Conservation (phyloP, 2,888 invertebrate genomes). For the Lordiphosa fenestrarum region DNA sequence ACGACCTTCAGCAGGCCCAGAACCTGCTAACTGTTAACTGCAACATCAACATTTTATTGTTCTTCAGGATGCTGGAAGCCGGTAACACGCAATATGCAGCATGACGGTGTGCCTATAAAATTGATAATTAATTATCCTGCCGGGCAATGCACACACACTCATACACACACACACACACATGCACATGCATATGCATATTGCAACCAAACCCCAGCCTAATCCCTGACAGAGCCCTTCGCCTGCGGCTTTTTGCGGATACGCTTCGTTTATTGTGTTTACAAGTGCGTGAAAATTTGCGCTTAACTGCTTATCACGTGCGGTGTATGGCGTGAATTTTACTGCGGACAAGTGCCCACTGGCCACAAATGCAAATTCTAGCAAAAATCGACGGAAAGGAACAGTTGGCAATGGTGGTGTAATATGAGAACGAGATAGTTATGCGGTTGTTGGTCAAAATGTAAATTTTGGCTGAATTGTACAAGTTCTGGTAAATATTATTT, state of each 20-base stretch:
- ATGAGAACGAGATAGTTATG: conserved; percentile 20
- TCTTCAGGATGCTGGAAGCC: conserved; percentile 9
- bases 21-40: conserved; percentile 38
- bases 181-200: background rate
- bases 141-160: conserved; percentile 8
- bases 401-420: background rate
- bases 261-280: conserved; percentile 70
- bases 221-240: conserved; percentile 24
- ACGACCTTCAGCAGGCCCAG: conserved; percentile 57
- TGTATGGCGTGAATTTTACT: conserved; percentile 63
- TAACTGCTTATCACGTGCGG: conserved; percentile 70
- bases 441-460: conserved; percentile 29
- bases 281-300: conserved; percentile 74
- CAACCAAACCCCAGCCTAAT: background rate
- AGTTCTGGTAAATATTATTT: too few relatives aligned
- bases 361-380: conserved; percentile 29
- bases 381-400: conserved; percentile 10
- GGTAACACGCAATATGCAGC: conserved; percentile 1
- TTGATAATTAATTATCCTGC: conserved; percentile 75
- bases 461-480: conserved; percentile 6
- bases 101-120: conserved; percentile 47
- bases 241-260: conserved; percentile 61
- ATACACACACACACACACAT: conserved; percentile 7
- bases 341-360: conserved; percentile 32
- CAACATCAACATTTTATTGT: conserved; percentile 25